Percentiles rank a stretch among this genome's conserved stretches.
Conservation (phyloP, 2,797 vertebrate genomes). For the Parauchenoglanis punctatus region DNA sequence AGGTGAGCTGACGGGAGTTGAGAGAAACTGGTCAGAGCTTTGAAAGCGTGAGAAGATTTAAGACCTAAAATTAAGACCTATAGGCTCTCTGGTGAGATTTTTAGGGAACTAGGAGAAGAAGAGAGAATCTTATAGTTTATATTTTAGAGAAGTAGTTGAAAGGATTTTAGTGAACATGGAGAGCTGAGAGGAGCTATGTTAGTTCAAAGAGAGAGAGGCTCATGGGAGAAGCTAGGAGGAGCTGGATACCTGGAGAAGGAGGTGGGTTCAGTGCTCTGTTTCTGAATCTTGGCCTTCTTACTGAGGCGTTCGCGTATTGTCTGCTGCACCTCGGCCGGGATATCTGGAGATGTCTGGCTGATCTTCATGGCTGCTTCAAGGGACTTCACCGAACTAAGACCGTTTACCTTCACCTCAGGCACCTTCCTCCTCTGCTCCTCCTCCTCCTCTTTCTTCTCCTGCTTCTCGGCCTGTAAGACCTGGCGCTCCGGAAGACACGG, state of each 20-base stretch:
- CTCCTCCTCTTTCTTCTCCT: conserved; percentile 65
- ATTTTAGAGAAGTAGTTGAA: background rate
- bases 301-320: conserved; percentile 88
- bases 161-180: background rate
- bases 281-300: conserved; percentile 91
- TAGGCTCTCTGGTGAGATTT: background rate
- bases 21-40: background rate
- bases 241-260: conserved; percentile 89
- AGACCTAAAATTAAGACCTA: background rate
- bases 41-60: background rate
- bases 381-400: conserved; percentile 78
- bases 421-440: conserved; percentile 84
- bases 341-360: conserved; percentile 98
- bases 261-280: conserved; percentile 94
- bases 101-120: background rate
- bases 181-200: too few relatives aligned
- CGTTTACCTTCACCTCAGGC: conserved; percentile 75
- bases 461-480: conserved; percentile 38
- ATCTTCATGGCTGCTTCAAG: conserved; percentile 96
- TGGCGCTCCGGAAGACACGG: conserved; percentile 42
- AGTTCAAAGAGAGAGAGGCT: background rate
- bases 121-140: background rate
- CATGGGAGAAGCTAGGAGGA: background rate
- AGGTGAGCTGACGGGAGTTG: background rate
- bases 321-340: conserved; percentile 94